Evolutionary conservation across 2,888 invertebrate genomes (phyloP).

Genomic region (Scaptomyza parva): DNA sequence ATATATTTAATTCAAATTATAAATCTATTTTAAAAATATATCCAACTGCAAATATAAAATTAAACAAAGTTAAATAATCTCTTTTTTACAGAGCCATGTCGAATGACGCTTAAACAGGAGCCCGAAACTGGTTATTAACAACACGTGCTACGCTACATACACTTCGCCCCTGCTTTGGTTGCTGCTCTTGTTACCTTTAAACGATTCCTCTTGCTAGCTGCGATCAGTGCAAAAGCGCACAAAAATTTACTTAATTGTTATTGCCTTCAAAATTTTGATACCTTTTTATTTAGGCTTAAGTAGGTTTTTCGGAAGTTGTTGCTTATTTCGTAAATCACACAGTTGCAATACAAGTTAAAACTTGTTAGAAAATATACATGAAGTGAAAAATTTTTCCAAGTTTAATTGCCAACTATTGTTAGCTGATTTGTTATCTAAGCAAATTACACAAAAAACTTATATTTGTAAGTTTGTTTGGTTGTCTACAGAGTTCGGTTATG

Average conservation of each 20-base stretch:
- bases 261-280: slow-evolving; percentile 72
- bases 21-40: too few relatives aligned
- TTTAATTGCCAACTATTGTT: slow-evolving; percentile 34
- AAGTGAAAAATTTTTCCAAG: slow-evolving; percentile 67
- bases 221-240: slow-evolving; percentile 52
- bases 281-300: slow-evolving; percentile 68
- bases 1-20: too few relatives aligned
- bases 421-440: slow-evolving; percentile 62
- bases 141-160: slow-evolving; percentile 34
- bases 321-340: slow-evolving; percentile 72
- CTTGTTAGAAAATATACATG: slow-evolving; percentile 16
- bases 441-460: slow-evolving; percentile 19
- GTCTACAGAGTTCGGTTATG: slow-evolving; percentile 19
- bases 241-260: slow-evolving; percentile 73
- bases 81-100: slow-evolving; percentile 76
- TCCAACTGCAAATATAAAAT: not conserved
- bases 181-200: slow-evolving; percentile 28
- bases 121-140: slow-evolving; percentile 84
- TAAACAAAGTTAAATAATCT: not conserved
- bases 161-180: slow-evolving; percentile 7
- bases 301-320: slow-evolving; percentile 78
- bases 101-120: slow-evolving; percentile 84
- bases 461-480: not conserved
- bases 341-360: slow-evolving; percentile 58
- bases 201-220: slow-evolving; percentile 59